Percentiles rank a stretch among this genome's conserved stretches.
phyloP scores from a whole-genome alignment of 2,113 vertebrate genomes.

The Gymnocephalus cernua region DNA sequence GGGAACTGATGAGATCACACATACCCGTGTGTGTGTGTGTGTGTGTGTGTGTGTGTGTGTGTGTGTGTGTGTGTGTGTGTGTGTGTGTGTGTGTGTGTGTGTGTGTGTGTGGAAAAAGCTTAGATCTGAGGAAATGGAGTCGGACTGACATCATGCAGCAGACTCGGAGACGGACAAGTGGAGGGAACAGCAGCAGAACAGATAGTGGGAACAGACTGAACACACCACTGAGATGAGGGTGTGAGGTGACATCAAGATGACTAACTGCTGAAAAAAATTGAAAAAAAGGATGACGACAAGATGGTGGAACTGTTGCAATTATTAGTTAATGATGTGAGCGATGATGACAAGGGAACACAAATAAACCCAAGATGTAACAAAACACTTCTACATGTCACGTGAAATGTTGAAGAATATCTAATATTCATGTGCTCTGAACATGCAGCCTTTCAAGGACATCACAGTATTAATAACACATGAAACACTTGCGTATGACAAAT shows the following conservation, averaged over 20 bases:
- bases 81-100: not conserved
- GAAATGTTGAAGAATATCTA: not conserved
- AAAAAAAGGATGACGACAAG: constrained; percentile 18
- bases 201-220: constrained; percentile 46
- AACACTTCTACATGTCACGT: not conserved
- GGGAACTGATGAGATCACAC: constrained; percentile 81
- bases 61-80: not conserved
- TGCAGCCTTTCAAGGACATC: constrained; percentile 48
- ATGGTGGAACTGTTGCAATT: constrained; percentile 4
- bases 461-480: constrained; percentile 37
- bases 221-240: constrained; percentile 28
- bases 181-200: constrained; percentile 54
- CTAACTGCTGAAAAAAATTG: constrained; percentile 16
- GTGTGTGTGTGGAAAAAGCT: constrained; percentile 27
- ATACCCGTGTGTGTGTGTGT: constrained; percentile 40
- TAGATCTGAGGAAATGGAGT: constrained; percentile 57
- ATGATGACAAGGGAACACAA: constrained; percentile 1
- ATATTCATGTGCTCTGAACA: not conserved
- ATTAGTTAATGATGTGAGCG: constrained; percentile 3
- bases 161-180: constrained; percentile 61
- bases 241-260: constrained; percentile 29
- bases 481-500: not conserved
- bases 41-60: not conserved
- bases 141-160: constrained; percentile 65
- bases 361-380: not conserved